A percentile compares a stretch with the other conserved stretches of the same genome.
phyloP scores from a whole-genome alignment of 2,797 vertebrate species.

The Merluccius polli region DNA sequence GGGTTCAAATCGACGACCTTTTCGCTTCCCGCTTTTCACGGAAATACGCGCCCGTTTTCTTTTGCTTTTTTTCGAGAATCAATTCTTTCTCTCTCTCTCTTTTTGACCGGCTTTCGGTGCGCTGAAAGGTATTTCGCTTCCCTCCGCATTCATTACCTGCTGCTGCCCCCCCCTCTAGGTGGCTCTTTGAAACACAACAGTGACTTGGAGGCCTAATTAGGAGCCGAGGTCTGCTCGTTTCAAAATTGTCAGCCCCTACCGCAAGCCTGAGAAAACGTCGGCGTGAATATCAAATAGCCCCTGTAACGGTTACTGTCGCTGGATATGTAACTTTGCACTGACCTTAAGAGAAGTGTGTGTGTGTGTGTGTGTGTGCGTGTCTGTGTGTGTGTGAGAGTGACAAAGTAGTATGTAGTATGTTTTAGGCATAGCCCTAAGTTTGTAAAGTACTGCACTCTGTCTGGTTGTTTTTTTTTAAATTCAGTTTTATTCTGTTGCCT shows the following conservation, averaged over 20 bases:
- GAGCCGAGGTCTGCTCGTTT: conserved; percentile 73
- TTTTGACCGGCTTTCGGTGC: conserved; percentile 15
- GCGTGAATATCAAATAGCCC: conserved; percentile 88
- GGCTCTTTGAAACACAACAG: neutral
- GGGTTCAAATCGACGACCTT: neutral
- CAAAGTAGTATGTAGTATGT: neutral
- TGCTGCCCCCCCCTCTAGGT: conserved; percentile 17
- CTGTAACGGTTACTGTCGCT: conserved; percentile 65
- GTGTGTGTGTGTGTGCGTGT: neutral
- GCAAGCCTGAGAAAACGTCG: conserved; percentile 83
- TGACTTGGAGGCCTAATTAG: conserved; percentile 78
- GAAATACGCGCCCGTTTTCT: neutral
- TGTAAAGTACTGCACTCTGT: conserved; percentile 55
- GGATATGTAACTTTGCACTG: conserved; percentile 84
- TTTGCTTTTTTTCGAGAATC: neutral
- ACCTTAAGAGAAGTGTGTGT: conserved; percentile 77
- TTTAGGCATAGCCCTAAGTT: conserved; percentile 58
- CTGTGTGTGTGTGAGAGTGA: neutral
- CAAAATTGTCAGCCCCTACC: conserved; percentile 84
- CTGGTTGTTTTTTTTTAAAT: conserved; percentile 51
- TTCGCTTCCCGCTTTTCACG: neutral
- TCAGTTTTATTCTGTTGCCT: conserved; percentile 11
- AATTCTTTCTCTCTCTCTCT: neutral
- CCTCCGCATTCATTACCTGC: conserved; percentile 63
- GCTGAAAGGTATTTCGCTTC: neutral